phyloP scores from a whole-genome alignment of 2,797 vertebrate genomes.

The Chrysocyon brachyurus region DNA sequence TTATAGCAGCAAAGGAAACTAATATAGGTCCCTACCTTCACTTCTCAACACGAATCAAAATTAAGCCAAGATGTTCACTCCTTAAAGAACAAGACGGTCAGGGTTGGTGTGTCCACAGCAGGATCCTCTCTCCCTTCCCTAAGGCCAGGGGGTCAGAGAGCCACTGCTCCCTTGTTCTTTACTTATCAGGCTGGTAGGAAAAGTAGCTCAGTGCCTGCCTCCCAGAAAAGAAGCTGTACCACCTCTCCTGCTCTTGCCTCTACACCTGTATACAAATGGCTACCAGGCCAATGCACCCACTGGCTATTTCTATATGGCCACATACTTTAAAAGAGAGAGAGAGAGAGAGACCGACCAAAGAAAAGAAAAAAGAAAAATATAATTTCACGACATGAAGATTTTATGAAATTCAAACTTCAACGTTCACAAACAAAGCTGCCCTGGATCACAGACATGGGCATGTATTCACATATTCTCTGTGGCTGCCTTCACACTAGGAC shows the following conservation, averaged over 20 bases:
- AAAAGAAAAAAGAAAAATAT: neutral
- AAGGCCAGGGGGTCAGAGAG: neutral
- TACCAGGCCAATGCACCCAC: neutral
- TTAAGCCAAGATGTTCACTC: neutral
- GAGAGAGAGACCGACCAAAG: neutral
- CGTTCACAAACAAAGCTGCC: neutral
- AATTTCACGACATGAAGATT: neutral
- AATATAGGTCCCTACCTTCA: neutral
- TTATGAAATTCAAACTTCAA: neutral
- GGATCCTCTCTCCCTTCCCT: neutral
- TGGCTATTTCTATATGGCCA: neutral
- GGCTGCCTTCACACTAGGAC: neutral
- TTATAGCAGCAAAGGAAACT: neutral
- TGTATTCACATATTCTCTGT: fast-evolving
- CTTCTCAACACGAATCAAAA: neutral
- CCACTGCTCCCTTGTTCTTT: too few species aligned
- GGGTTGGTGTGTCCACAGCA: neutral
- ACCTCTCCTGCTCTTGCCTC: neutral
- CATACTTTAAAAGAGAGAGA: too few species aligned
- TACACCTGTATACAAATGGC: too few species aligned
- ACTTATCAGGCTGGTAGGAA: neutral
- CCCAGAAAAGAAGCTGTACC: too few species aligned
- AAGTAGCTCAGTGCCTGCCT: neutral
- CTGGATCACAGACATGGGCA: neutral
- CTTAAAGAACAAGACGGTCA: neutral